Percentiles rank a stretch among this genome's conserved stretches.
Conservation (phyloP, 53 echinoderm and acorn worm species). For the Temnopleurus reevesii region DNA sequence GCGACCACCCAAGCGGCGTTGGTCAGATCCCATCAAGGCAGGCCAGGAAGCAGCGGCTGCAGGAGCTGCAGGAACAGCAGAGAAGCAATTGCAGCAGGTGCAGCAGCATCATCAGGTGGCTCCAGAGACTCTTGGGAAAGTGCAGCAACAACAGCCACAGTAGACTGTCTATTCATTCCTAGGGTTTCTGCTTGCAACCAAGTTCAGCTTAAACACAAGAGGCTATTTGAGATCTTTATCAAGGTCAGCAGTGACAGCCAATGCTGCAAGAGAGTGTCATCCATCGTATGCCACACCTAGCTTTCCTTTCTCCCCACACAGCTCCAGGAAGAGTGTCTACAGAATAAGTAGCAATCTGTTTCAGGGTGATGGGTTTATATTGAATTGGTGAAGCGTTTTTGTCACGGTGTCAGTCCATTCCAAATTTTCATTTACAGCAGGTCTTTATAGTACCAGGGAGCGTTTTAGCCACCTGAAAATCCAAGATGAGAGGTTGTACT, state of each 20-base stretch:
- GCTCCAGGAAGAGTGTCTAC: background rate
- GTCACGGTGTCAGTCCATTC: constrained; percentile 21
- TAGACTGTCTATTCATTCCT: constrained; percentile 24
- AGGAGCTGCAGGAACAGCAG: background rate
- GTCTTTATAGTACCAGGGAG: background rate
- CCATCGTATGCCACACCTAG: background rate
- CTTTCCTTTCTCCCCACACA: background rate
- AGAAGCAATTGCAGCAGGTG: background rate
- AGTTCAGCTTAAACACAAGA: constrained; percentile 11
- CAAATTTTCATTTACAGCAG: background rate
- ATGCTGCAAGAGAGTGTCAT: constrained; percentile 9
- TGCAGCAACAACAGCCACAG: constrained; percentile 41
- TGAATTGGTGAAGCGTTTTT: constrained; percentile 1
- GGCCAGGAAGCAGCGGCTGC: constrained; percentile 55
- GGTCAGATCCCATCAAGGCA: constrained; percentile 91
- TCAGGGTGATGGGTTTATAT: background rate
- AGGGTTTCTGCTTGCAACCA: constrained; percentile 22
- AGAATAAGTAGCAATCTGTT: background rate
- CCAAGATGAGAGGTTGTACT: background rate
- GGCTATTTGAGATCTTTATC: background rate
- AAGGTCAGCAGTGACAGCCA: constrained; percentile 9
- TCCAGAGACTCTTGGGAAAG: constrained; percentile 52
- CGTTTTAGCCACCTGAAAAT: background rate
- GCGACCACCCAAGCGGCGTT: constrained; percentile 81
- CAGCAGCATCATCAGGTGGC: background rate